A percentile compares a stretch with the other conserved stretches of the same genome.
Conservation (phyloP, 2,113 vertebrate genomes). For the Telmatochromis sp. region DNA sequence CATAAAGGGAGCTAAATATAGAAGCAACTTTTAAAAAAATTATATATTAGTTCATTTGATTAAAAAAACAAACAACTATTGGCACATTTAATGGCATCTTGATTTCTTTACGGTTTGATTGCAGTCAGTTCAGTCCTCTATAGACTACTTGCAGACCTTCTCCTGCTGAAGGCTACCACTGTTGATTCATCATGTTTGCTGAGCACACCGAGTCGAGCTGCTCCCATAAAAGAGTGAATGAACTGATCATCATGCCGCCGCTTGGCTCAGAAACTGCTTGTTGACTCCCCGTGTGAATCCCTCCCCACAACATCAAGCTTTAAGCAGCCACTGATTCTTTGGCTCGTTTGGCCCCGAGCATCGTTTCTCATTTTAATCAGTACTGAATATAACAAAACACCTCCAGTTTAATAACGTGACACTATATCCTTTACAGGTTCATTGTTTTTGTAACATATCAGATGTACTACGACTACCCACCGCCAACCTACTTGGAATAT, state of each 20-base stretch:
- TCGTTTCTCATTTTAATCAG: not conserved
- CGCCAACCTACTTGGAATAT: conserved; percentile 88
- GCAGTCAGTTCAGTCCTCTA: not conserved
- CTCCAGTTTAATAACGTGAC: not conserved
- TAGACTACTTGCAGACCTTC: not conserved
- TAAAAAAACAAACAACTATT: not conserved
- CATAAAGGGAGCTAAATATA: not conserved
- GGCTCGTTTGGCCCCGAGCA: not conserved
- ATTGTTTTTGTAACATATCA: conserved; percentile 93
- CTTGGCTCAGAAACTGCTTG: not conserved
- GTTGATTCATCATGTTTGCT: not conserved
- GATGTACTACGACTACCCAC: conserved; percentile 85
- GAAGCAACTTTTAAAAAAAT: fast-evolving
- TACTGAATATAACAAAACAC: not conserved
- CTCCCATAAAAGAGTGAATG: not conserved
- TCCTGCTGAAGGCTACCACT: not conserved
- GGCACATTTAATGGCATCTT: not conserved
- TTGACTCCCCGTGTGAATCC: not conserved
- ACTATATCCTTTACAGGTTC: conserved; percentile 66
- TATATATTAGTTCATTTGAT: not conserved
- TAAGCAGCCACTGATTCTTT: not conserved
- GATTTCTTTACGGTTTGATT: not conserved
- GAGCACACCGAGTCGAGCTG: not conserved
- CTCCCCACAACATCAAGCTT: not conserved
- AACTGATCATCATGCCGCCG: not conserved